Conservation (phyloP, 2,797 vertebrate genomes). For the Craterocephalus amniculus region DNA sequence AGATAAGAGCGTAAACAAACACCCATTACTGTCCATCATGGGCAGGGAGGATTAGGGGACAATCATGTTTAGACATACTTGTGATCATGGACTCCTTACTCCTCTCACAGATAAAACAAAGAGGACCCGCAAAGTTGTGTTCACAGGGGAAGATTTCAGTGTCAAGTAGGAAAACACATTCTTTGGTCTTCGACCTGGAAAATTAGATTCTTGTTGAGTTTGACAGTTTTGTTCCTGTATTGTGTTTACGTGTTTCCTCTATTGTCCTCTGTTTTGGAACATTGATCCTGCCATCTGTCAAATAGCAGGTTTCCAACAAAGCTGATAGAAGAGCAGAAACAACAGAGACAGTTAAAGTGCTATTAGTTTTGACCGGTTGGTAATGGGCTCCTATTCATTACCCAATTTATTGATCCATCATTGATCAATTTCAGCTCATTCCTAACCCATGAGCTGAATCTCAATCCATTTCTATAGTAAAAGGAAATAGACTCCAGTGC, state of each 20-base stretch:
- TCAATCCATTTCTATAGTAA: constrained; percentile 65
- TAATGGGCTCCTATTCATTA: constrained; percentile 68
- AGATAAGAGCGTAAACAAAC: constrained; percentile 75
- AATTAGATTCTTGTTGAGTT: constrained; percentile 35
- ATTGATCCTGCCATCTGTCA: constrained; percentile 8
- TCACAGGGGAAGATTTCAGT: constrained; percentile 36
- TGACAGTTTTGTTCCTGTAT: constrained; percentile 43
- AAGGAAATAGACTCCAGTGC: constrained; percentile 40
- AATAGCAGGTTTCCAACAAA: constrained; percentile 24
- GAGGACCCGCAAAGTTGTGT: constrained; percentile 52
- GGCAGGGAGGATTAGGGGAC: constrained; percentile 19
- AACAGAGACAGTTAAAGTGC: constrained; percentile 63
- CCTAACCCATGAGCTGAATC: constrained; percentile 58
- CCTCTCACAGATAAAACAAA: constrained; percentile 51
- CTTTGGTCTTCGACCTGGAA: constrained; percentile 35
- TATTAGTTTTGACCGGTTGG: constrained; percentile 67
- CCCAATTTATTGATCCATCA: constrained; percentile 69
- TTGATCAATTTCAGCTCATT: constrained; percentile 66
- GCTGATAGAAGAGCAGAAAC: constrained; percentile 50
- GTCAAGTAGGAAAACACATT: constrained; percentile 51
- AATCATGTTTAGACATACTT: constrained; percentile 49
- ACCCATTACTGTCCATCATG: constrained; percentile 75
- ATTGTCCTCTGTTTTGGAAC: constrained; percentile 26
- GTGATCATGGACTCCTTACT: constrained; percentile 49
- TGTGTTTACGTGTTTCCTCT: constrained; percentile 28